These are phyloP conservation scores for Rhagonycha lutea DNA, from an alignment of 2,888 invertebrate genomes.

Conservation along the genomic window DNA sequence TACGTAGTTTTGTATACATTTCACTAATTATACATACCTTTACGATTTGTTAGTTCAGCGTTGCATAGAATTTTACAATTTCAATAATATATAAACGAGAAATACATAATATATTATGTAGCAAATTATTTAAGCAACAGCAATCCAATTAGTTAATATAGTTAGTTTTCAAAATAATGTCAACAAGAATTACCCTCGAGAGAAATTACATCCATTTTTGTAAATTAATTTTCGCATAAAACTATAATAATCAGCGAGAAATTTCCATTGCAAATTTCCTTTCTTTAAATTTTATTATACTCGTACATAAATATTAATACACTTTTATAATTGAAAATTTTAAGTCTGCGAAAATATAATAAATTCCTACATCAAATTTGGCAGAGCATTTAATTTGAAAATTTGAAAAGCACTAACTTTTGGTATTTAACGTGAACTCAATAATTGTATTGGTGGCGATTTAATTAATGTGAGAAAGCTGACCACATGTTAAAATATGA, in stretches of 20 bases:
- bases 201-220: background rate
- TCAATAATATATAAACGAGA: background rate
- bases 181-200: background rate
- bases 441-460: background rate
- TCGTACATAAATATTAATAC: background rate
- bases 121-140: background rate
- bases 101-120: background rate
- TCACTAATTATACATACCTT: background rate
- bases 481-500: background rate
- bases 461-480: background rate
- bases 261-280: background rate
- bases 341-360: background rate
- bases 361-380: no score
- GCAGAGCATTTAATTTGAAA: background rate
- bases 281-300: background rate
- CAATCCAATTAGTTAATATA: background rate
- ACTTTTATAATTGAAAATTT: background rate
- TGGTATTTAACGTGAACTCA: background rate
- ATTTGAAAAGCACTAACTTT: background rate
- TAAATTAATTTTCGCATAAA: background rate
- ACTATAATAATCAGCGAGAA: background rate
- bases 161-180: background rate
- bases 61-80: background rate
- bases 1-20: background rate
- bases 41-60: background rate